phyloP scores from a whole-genome alignment of 2,113 vertebrate species.

The Hemiscyllium ocellatum region DNA sequence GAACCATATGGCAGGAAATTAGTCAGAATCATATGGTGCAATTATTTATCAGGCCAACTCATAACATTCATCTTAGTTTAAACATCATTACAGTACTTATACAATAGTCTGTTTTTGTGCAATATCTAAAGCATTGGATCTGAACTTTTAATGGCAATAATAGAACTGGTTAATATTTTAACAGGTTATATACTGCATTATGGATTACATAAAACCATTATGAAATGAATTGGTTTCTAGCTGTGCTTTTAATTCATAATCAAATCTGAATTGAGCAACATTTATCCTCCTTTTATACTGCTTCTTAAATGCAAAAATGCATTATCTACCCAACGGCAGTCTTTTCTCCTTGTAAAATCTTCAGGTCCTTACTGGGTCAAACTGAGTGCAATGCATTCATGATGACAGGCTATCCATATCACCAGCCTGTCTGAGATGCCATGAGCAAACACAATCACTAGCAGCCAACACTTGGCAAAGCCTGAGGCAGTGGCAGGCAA shows the following conservation, averaged over 20 bases:
- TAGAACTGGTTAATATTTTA: constrained; percentile 4
- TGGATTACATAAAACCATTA: not conserved
- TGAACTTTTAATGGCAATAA: not conserved
- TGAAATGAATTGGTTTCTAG: not conserved
- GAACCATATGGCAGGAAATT: not conserved
- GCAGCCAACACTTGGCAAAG: constrained; percentile 28
- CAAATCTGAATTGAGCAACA: not conserved
- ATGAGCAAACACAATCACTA: constrained; percentile 33
- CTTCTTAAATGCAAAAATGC: not conserved
- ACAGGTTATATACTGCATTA: not conserved
- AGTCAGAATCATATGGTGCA: not conserved
- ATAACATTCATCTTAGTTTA: not conserved
- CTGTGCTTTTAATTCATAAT: not conserved
- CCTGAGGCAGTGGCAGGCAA: constrained; percentile 3
- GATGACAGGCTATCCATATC: constrained; percentile 28
- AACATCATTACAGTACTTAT: constrained; percentile 2
- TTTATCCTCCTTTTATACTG: too few relatives aligned
- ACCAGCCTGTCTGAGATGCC: constrained; percentile 21
- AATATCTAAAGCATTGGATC: not conserved
- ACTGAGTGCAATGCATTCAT: not conserved
- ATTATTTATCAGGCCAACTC: not conserved
- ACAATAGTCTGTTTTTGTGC: not conserved
- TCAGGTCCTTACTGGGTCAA: constrained; percentile 26
- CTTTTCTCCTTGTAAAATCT: not conserved
- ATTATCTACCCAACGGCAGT: not conserved